A percentile compares a stretch with the other conserved stretches of the same genome.
These are phyloP conservation scores for Armadillidium nasatum DNA, from an alignment of 1,140 invertebrate genomes.

Conservation along the genomic window DNA sequence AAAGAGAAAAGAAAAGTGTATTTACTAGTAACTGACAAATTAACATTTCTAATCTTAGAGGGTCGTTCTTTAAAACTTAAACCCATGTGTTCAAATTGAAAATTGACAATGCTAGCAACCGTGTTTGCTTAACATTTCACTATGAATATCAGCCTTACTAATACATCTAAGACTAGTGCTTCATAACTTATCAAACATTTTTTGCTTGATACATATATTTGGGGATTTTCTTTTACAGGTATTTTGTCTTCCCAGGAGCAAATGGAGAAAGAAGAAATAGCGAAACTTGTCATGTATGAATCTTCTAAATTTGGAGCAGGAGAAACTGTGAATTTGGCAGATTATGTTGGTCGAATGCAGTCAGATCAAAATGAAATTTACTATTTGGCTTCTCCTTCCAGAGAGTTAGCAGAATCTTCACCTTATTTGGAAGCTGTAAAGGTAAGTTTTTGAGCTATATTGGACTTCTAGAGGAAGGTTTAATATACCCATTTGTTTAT, in stretches of 20 bases:
- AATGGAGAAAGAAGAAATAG: constrained; percentile 83
- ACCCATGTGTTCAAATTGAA: too few species aligned
- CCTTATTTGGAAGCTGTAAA: constrained; percentile 92
- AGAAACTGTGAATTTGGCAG: constrained; percentile 70
- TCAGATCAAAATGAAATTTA: constrained; percentile 81
- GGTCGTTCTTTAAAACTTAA: too few species aligned
- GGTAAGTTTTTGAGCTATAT: constrained; percentile 52
- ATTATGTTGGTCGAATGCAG: constrained; percentile 71
- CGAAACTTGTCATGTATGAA: constrained; percentile 82
- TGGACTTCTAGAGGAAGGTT: too few species aligned
- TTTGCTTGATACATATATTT: background rate
- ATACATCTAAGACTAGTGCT: too few species aligned
- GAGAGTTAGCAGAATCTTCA: constrained; percentile 81
- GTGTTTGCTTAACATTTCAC: too few species aligned
- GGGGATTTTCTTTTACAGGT: constrained; percentile 48
- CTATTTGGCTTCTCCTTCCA: constrained; percentile 88
- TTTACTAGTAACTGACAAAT: too few species aligned
- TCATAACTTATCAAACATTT: too few species aligned
- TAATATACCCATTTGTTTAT: too few species aligned
- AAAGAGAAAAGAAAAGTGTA: too few species aligned
- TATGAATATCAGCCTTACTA: too few species aligned
- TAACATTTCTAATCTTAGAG: too few species aligned
- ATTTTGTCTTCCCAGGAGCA: constrained; percentile 77
- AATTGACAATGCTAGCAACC: too few species aligned
- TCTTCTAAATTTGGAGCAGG: constrained; percentile 72